phyloP scores from a whole-genome alignment of 2,888 invertebrate species.

The Eristalinus aeneus region DNA sequence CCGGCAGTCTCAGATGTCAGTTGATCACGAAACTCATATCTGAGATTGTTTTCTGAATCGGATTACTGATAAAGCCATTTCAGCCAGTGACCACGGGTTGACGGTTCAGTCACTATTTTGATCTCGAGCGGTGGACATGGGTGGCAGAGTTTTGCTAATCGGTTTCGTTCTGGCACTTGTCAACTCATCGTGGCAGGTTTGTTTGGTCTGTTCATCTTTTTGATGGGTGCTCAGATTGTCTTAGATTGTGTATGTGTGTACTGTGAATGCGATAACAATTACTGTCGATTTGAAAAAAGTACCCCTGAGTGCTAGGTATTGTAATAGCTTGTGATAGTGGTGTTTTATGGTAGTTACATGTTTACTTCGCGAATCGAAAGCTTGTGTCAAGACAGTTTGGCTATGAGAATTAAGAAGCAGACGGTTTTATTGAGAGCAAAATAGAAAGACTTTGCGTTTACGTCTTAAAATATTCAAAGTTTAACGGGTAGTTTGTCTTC shows the following conservation, averaged over 20 bases:
- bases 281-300: background rate
- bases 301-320: too few relatives aligned
- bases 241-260: background rate
- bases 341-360: too few relatives aligned
- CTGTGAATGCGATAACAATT: background rate
- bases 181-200: constrained; percentile 36
- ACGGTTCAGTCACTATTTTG: constrained; percentile 18
- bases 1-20: background rate
- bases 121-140: constrained; percentile 20
- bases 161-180: background rate
- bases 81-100: background rate
- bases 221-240: background rate
- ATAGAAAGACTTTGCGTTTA: too few relatives aligned
- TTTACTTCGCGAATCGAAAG: too few relatives aligned
- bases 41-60: background rate
- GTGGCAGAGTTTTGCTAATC: background rate
- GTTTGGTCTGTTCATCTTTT: background rate
- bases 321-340: too few relatives aligned
- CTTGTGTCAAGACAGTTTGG: too few relatives aligned
- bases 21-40: background rate
- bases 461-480: too few relatives aligned
- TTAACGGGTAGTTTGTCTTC: too few relatives aligned
- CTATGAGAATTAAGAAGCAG: too few relatives aligned
- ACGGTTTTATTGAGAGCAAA: too few relatives aligned
- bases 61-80: background rate